Evolutionary conservation across 2,888 invertebrate genomes (phyloP).

Genomic region (Heliconius charithonia): DNA sequence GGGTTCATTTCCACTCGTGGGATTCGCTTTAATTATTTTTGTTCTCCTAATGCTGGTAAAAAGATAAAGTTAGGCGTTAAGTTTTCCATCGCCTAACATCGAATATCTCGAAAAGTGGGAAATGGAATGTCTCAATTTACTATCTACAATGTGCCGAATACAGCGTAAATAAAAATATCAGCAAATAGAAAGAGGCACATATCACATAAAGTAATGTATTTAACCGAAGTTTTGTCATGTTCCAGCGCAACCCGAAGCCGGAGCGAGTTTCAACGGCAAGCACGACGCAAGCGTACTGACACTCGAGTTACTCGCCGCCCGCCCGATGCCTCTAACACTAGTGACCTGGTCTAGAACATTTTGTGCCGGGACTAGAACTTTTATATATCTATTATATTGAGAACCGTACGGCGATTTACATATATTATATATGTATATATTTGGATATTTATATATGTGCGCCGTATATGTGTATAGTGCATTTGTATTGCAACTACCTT

Average conservation of each 20-base stretch:
- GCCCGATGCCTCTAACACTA: slow-evolving; percentile 68
- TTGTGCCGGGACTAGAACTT: slow-evolving; percentile 3
- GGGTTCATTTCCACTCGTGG: no score
- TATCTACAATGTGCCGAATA: no score
- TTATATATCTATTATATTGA: background rate
- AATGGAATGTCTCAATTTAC: no score
- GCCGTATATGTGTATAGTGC: background rate
- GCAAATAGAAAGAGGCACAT: background rate
- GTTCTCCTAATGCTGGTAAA: no score
- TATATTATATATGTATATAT: background rate
- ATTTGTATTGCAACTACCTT: slow-evolving; percentile 3
- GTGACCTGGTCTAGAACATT: slow-evolving; percentile 1
- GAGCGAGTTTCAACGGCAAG: slow-evolving; percentile 75
- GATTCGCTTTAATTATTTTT: no score
- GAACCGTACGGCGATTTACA: slow-evolving; percentile 7
- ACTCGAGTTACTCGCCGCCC: slow-evolving; percentile 65
- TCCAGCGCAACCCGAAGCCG: slow-evolving; percentile 75
- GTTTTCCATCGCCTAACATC: no score
- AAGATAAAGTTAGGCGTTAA: no score
- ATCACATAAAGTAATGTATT: background rate
- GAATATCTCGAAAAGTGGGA: no score
- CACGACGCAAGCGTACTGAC: slow-evolving; percentile 82
- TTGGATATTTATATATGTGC: background rate
- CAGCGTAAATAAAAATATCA: no score
- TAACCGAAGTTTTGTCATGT: slow-evolving; percentile 43